These are phyloP conservation scores for Calliphora vomitoria DNA, from an alignment of 2,888 invertebrate species.

Conservation along the genomic window DNA sequence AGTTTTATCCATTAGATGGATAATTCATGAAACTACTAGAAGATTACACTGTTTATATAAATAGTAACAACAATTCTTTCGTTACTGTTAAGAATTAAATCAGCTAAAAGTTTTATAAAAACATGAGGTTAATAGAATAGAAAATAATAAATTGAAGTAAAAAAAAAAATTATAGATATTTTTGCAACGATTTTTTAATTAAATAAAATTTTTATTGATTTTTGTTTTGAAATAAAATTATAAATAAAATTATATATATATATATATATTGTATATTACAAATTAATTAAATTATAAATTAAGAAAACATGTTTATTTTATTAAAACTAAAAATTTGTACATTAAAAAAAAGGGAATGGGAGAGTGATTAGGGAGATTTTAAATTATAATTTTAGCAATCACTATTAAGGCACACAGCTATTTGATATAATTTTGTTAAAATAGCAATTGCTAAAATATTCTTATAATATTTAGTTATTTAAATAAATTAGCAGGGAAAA, in stretches of 20 bases:
- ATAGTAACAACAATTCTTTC: too few species aligned
- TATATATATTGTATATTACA: not conserved
- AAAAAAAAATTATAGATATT: not conserved
- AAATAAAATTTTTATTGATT: slow-evolving; percentile 34
- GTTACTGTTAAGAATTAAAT: too few species aligned
- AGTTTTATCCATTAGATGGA: too few species aligned
- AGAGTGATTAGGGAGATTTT: slow-evolving; percentile 6
- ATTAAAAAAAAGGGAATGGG: not conserved
- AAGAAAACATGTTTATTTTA: not conserved
- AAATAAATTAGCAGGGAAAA: slow-evolving; percentile 34
- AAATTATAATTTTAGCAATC: slow-evolving; percentile 86
- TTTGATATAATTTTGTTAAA: slow-evolving; percentile 79
- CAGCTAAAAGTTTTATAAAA: too few species aligned
- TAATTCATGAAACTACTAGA: too few species aligned
- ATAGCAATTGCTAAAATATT: slow-evolving; percentile 80
- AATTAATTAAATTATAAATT: slow-evolving; percentile 30
- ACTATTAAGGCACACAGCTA: slow-evolving; percentile 93
- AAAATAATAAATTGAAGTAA: slow-evolving; percentile 13
- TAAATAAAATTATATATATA: slow-evolving; percentile 35
- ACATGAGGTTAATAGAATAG: not conserved
- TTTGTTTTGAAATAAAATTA: slow-evolving; percentile 18
- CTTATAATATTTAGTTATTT: not conserved
- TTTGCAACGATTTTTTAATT: not conserved
- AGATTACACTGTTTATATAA: too few species aligned
- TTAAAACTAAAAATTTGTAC: slow-evolving; percentile 30